Conservation (phyloP, 2,797 vertebrate genomes). For the Hydrophis major region DNA sequence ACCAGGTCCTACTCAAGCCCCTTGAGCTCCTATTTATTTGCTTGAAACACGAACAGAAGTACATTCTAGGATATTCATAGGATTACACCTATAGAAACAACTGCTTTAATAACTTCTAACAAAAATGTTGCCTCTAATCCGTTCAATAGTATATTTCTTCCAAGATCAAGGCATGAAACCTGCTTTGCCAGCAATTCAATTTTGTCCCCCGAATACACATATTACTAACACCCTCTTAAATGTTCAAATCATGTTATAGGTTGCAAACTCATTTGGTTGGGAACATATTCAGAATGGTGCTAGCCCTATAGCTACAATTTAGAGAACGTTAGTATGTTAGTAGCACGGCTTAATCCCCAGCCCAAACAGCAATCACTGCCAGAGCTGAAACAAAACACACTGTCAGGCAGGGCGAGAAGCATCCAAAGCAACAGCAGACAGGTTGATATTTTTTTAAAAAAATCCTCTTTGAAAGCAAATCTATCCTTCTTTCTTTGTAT, state of each 20-base stretch:
- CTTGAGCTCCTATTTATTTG: too few species aligned
- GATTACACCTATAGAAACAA: not conserved
- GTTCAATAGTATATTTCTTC: not conserved
- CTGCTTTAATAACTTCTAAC: not conserved
- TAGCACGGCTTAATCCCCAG: not conserved
- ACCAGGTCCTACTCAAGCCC: not conserved
- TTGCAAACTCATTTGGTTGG: rapidly evolving
- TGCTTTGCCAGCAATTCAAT: not conserved
- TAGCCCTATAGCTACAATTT: not conserved
- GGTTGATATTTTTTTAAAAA: not conserved
- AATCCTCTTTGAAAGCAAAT: conserved; percentile 2
- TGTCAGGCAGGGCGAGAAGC: conserved; percentile 21
- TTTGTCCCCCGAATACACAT: not conserved
- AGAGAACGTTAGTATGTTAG: not conserved
- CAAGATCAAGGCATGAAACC: not conserved
- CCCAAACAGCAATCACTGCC: not conserved
- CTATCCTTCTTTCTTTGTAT: not conserved
- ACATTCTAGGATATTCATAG: not conserved
- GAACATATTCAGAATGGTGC: not conserved
- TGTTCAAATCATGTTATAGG: not conserved
- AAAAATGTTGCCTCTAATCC: not conserved
- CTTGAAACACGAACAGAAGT: not conserved
- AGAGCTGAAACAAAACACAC: not conserved
- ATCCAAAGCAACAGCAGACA: not conserved
- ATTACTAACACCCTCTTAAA: not conserved